phyloP scores from a whole-genome alignment of 2,888 invertebrate genomes.

The Myopa testacea region DNA sequence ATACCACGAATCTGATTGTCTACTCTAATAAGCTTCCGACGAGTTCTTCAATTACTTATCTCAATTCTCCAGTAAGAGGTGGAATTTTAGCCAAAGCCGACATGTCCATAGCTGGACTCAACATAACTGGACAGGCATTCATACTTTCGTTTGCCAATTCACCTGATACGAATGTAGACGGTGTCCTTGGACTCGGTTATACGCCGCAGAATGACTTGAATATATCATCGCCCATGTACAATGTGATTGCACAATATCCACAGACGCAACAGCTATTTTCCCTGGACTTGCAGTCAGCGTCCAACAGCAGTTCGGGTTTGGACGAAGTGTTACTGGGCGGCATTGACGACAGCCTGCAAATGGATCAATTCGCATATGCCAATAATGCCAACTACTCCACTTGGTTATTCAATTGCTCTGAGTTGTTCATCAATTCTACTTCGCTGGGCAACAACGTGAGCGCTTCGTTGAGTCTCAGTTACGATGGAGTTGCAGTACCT shows the following conservation, averaged over 20 bases:
- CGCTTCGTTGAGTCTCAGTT: slow-evolving; percentile 63
- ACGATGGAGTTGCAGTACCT: slow-evolving; percentile 94
- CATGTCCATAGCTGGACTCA: not conserved
- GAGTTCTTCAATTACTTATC: not conserved
- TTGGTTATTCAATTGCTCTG: slow-evolving; percentile 95
- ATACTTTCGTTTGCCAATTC: not conserved
- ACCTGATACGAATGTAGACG: not conserved
- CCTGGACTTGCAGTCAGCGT: not conserved
- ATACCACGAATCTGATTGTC: slow-evolving; percentile 61
- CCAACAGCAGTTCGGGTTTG: not conserved
- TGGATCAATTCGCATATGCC: slow-evolving; percentile 74
- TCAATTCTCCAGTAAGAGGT: not conserved
- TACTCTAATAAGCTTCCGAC: not conserved
- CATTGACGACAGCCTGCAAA: slow-evolving; percentile 86
- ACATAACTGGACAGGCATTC: not conserved
- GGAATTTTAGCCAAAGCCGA: not conserved
- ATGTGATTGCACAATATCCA: not conserved
- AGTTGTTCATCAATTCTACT: slow-evolving; percentile 69
- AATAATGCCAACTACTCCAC: slow-evolving; percentile 86
- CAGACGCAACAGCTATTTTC: not conserved
- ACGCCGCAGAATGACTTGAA: not conserved
- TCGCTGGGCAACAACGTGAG: not conserved
- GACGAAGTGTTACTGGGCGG: slow-evolving; percentile 92
- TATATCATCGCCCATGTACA: slow-evolving; percentile 16
- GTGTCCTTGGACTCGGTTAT: slow-evolving; percentile 15